These are phyloP conservation scores for Hydroisotoma schaefferi DNA, from an alignment of 2,888 invertebrate genomes.

Conservation along the genomic window DNA sequence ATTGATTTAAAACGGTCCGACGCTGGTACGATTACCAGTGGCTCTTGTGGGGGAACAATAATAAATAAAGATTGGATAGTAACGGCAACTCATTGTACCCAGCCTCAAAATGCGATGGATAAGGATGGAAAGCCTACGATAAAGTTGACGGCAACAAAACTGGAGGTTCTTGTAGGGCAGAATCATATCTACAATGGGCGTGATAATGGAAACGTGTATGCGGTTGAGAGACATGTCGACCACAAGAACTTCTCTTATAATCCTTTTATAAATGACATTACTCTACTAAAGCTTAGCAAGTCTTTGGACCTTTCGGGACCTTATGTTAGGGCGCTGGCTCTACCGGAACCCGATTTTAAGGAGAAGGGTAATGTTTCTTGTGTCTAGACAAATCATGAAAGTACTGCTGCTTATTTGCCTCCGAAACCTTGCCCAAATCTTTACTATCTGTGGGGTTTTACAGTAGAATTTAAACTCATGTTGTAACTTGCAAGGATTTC, in stretches of 20 bases:
- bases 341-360: neutral
- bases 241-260: neutral
- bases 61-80: neutral
- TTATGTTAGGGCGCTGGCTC: neutral
- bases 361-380: neutral
- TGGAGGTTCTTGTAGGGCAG: neutral
- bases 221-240: neutral
- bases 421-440: too few species aligned
- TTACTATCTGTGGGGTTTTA: too few species aligned
- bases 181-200: neutral
- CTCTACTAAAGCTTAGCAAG: neutral
- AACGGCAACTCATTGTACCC: neutral
- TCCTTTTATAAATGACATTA: neutral
- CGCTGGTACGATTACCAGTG: too few species aligned
- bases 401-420: neutral
- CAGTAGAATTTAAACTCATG: too few species aligned
- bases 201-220: neutral
- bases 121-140: neutral
- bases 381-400: neutral
- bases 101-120: neutral
- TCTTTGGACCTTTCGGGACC: neutral
- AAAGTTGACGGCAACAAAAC: neutral
- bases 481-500: too few species aligned
- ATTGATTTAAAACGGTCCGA: neutral
- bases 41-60: neutral